These are phyloP conservation scores for Falco rusticolus DNA, from an alignment of 2,797 vertebrate species.

Conservation along the genomic window DNA sequence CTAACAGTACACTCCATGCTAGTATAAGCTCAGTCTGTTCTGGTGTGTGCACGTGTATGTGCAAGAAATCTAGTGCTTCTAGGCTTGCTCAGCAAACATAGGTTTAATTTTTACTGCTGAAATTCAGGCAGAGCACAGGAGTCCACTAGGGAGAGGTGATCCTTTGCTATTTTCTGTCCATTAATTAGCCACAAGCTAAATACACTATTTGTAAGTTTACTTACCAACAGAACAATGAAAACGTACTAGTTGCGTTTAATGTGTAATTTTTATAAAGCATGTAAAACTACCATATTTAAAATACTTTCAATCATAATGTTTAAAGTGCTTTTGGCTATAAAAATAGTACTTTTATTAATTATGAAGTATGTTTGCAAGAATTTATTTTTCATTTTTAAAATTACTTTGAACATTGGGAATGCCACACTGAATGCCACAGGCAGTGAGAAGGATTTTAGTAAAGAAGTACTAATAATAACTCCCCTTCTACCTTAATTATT, in stretches of 20 bases:
- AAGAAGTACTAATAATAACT: conserved; percentile 57
- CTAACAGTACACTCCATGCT: not conserved
- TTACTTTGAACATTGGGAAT: conserved; percentile 34
- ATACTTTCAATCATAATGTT: conserved; percentile 38
- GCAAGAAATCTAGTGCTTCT: not conserved
- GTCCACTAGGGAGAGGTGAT: not conserved
- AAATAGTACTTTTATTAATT: conserved; percentile 67
- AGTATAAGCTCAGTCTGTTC: not conserved
- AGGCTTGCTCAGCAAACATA: not conserved
- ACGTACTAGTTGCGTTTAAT: not conserved
- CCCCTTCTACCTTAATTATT: conserved; percentile 66
- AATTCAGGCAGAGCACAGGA: not conserved
- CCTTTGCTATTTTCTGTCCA: not conserved
- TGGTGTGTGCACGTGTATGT: not conserved
- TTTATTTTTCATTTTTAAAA: conserved; percentile 54
- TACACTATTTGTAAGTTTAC: not conserved
- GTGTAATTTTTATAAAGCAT: not conserved
- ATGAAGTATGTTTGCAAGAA: conserved; percentile 49
- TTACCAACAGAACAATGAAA: not conserved
- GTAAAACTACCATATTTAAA: not conserved
- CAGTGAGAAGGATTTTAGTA: conserved; percentile 18
- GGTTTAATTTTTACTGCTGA: not conserved
- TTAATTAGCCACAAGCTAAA: not conserved
- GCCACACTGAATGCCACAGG: conserved; percentile 26
- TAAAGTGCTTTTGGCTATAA: conserved; percentile 54